A percentile compares a stretch with the other conserved stretches of the same genome.
Conservation (phyloP, 1,140 invertebrate genomes). For the Papilio xuthus region DNA sequence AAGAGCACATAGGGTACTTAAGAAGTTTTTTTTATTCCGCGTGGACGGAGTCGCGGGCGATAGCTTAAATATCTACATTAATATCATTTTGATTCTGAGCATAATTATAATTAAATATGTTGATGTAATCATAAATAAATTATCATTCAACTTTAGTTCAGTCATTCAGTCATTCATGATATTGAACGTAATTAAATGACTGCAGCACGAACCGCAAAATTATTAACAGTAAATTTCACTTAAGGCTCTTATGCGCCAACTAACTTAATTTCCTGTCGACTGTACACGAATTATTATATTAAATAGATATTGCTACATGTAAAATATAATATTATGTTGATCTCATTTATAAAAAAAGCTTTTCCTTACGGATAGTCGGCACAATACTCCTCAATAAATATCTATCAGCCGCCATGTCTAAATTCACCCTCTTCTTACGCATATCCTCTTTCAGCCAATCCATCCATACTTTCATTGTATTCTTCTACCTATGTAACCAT, state of each 20-base stretch:
- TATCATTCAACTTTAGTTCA: neutral
- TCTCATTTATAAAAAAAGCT: neutral
- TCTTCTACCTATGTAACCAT: too few relatives aligned
- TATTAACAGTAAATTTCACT: neutral
- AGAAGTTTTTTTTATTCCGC: too few relatives aligned
- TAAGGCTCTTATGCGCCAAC: constrained; percentile 3
- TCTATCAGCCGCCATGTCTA: too few relatives aligned
- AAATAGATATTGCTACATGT: neutral
- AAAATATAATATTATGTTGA: neutral
- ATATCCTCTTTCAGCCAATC: too few relatives aligned
- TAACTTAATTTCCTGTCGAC: constrained; percentile 6
- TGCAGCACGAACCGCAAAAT: neutral
- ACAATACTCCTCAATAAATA: too few relatives aligned
- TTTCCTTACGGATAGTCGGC: too few relatives aligned
- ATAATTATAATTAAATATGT: neutral
- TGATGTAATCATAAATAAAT: neutral
- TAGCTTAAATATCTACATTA: too few relatives aligned
- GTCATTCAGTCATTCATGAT: neutral
- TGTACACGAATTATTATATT: neutral
- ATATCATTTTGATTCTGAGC: too few relatives aligned
- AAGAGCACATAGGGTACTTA: too few relatives aligned
- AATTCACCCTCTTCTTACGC: too few relatives aligned
- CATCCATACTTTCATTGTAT: too few relatives aligned
- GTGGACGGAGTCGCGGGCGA: too few relatives aligned
- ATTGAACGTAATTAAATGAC: neutral